These are phyloP conservation scores for Perizoma flavofasciatum DNA, from an alignment of 2,888 invertebrate genomes.

Conservation along the genomic window DNA sequence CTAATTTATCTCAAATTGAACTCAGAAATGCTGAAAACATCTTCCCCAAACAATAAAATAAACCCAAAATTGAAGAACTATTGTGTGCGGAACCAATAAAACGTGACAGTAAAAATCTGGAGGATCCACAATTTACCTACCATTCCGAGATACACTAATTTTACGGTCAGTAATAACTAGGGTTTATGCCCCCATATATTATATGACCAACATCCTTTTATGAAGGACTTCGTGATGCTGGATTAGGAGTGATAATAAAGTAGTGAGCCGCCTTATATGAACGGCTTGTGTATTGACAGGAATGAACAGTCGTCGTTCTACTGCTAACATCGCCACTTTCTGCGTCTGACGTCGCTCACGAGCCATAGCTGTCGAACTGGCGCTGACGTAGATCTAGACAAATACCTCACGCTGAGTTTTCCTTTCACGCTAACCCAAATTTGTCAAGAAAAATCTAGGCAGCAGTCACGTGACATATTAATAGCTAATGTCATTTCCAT, in stretches of 20 bases:
- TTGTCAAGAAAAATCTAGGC: too few relatives aligned
- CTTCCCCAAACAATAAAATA: conserved; percentile 28
- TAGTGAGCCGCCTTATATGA: not conserved
- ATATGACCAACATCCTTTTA: conserved; percentile 33
- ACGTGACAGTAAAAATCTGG: conserved; percentile 37
- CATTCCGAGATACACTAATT: conserved; percentile 41
- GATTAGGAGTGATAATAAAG: conserved; percentile 17
- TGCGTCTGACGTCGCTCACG: too few relatives aligned
- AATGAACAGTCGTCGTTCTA: too few relatives aligned
- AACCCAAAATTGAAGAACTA: conserved; percentile 36
- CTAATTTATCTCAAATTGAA: not conserved
- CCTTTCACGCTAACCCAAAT: too few relatives aligned
- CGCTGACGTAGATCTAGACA: too few relatives aligned
- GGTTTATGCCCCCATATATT: conserved; percentile 38
- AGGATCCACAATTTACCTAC: conserved; percentile 41
- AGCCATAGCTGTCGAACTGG: too few relatives aligned
- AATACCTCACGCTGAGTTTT: too few relatives aligned
- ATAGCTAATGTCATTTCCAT: too few relatives aligned
- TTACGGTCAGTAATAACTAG: conserved; percentile 39
- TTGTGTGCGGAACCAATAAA: conserved; percentile 37
- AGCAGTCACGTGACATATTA: too few relatives aligned
- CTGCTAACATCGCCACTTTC: too few relatives aligned
- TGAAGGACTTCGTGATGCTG: conserved; percentile 22
- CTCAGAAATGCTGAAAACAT: conserved; percentile 4
- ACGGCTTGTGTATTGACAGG: too few relatives aligned